Conservation (phyloP, 2,797 vertebrate species). For the Liparis tanakae region DNA sequence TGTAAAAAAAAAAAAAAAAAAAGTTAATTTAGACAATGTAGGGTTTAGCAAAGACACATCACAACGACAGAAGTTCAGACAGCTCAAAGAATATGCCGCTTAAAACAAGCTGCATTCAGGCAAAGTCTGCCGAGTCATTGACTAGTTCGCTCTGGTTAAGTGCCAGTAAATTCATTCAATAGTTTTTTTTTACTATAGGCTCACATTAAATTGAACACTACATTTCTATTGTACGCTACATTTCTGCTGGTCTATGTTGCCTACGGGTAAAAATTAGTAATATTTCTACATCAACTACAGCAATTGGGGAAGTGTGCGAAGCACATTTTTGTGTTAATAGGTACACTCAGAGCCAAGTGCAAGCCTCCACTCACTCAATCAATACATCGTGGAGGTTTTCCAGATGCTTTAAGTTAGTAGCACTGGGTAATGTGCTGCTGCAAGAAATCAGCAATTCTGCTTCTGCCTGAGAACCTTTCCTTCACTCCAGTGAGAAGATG, state of each 20-base stretch:
- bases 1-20: slow-evolving; percentile 1
- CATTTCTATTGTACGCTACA: background rate
- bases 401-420: slow-evolving; percentile 60
- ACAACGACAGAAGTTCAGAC: background rate
- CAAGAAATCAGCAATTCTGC: slow-evolving; percentile 68
- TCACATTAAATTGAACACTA: slow-evolving; percentile 13
- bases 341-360: slow-evolving; percentile 35
- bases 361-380: slow-evolving; percentile 47
- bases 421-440: slow-evolving; percentile 63
- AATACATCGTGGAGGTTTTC: slow-evolving; percentile 57
- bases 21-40: slow-evolving; percentile 10
- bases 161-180: slow-evolving; percentile 29
- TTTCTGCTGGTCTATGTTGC: slow-evolving; percentile 18
- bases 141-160: slow-evolving; percentile 12
- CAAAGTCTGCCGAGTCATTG: slow-evolving; percentile 9
- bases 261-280: slow-evolving; percentile 16
- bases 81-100: slow-evolving; percentile 5
- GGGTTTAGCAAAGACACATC: background rate
- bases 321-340: slow-evolving; percentile 57
- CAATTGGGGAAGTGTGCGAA: slow-evolving; percentile 45
- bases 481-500: slow-evolving; percentile 47
- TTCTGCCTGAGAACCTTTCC: slow-evolving; percentile 51
- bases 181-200: slow-evolving; percentile 15
- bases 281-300: slow-evolving; percentile 32
- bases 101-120: slow-evolving; percentile 12